Conservation (phyloP, 1,140 invertebrate genomes). For the Phthorimaea operculella region DNA sequence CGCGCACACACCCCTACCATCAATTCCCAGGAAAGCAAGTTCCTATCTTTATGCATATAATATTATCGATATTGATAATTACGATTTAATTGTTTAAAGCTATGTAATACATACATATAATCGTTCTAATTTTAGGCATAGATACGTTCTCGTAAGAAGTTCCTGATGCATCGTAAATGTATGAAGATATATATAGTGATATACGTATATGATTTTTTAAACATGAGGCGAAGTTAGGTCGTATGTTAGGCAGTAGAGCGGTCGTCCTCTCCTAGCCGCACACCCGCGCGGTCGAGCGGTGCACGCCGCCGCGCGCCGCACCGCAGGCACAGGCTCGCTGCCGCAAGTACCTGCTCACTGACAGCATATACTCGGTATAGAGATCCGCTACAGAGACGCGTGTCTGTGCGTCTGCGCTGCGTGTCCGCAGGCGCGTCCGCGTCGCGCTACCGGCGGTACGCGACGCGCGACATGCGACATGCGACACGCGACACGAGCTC, state of each 20-base stretch:
- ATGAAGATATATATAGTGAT: slow-evolving; percentile 66
- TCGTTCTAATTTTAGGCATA: slow-evolving; percentile 69
- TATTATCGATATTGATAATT: slow-evolving; percentile 70
- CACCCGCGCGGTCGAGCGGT: slow-evolving; percentile 20
- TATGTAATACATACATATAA: slow-evolving; percentile 71
- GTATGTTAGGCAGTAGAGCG: slow-evolving; percentile 66
- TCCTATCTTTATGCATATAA: slow-evolving; percentile 74
- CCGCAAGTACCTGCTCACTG: not conserved
- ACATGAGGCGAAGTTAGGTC: slow-evolving; percentile 62
- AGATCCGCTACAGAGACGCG: not conserved
- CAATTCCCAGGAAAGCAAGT: slow-evolving; percentile 74
- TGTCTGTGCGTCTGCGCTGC: not conserved
- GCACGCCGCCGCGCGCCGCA: slow-evolving; percentile 6
- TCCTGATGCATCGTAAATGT: slow-evolving; percentile 68
- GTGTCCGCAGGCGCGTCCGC: not conserved
- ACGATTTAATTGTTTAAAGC: slow-evolving; percentile 70
- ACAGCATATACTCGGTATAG: not conserved
- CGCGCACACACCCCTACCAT: slow-evolving; percentile 51
- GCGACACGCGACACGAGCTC: not conserved
- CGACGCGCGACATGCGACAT: not conserved
- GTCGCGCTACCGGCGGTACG: not conserved
- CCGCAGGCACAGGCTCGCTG: slow-evolving; percentile 4
- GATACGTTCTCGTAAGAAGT: slow-evolving; percentile 70
- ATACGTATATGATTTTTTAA: slow-evolving; percentile 68
- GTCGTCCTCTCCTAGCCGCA: slow-evolving; percentile 55